Evolutionary conservation across 1,140 invertebrate genomes (phyloP).

Genomic region (Drosophila lacertosa): DNA sequence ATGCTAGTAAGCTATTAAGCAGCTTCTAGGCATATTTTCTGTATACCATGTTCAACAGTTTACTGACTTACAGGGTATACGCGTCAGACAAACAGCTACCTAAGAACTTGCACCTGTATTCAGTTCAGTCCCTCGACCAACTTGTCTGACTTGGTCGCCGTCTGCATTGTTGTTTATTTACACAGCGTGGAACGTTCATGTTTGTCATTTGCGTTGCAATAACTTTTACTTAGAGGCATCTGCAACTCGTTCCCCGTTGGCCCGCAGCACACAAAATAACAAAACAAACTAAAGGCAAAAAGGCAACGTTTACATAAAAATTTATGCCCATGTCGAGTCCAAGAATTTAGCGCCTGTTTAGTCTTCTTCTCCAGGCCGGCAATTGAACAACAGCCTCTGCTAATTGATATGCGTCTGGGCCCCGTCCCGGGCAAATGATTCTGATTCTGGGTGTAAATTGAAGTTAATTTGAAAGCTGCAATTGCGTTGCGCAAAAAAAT

Average conservation of each 20-base stretch:
- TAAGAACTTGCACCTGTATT: background rate
- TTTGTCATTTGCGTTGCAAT: conserved; percentile 79
- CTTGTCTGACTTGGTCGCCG: background rate
- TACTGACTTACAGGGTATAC: conserved; percentile 11
- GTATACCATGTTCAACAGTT: too few relatives aligned
- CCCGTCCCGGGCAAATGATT: conserved; percentile 17
- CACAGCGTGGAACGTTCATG: conserved; percentile 51
- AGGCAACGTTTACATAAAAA: conserved; percentile 62
- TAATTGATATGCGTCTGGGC: conserved; percentile 64
- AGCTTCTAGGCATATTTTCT: too few relatives aligned
- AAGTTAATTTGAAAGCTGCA: conserved; percentile 71
- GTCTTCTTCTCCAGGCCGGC: conserved; percentile 23
- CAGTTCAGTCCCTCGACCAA: background rate
- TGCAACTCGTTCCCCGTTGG: conserved; percentile 57
- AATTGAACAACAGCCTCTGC: conserved; percentile 27
- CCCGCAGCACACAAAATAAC: background rate
- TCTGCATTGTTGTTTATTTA: conserved; percentile 60
- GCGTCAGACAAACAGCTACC: conserved; percentile 23
- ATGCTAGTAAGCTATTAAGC: too few relatives aligned
- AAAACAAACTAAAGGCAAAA: background rate
- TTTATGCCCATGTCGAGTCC: conserved; percentile 42
- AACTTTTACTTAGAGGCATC: conserved; percentile 71
- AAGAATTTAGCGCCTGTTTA: conserved; percentile 57
- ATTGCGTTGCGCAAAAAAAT: conserved; percentile 61
- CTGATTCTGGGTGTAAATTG: conserved; percentile 60